Base-by-base conservation (phyloP, 1,140 invertebrate species). In the Heliconius melpomene region DNA sequence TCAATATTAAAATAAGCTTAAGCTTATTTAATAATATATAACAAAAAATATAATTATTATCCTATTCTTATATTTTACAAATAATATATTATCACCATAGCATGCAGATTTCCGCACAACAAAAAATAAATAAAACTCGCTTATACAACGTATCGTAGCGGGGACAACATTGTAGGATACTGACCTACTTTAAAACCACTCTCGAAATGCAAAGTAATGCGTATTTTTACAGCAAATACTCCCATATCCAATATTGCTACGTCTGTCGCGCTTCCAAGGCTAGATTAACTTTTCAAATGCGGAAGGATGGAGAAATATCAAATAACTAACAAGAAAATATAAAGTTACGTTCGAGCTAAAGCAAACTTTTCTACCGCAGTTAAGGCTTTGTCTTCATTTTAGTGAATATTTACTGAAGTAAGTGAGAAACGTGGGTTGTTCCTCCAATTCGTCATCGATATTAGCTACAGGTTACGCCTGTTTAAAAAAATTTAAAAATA, bases 121-220 rank as follows among this genome's bases (percentile, higher is more conserved):
- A 66, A 66, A 3, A 36, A 66, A 66, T 66, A 66, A 26, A 29
- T 66, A 23, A 60, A 60, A 66, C 60, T 29, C 26, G 23, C 60
- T 29, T 66, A 66, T 66, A 29, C 60, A 66, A 29, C 60, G 13
- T 16, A 29, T 16, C 11, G 60, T 66, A 11, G 60, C 26, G 83
- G 86, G 85, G 79, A 84, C 73, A 81, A 81, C 80, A 77, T 54
- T 70, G 75, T 77, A 77, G 57, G 11, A 79, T 60, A 71, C 74
- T 82, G 86, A 86, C 85, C 86, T 86, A 90, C 89, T 90, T 91
- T 86, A 89, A 52, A 88, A 89, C 89, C 87, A 87, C 76, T 80
- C 82, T 83, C 81, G 72, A 76, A 87, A 82, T 75, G 77, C 81
- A 83, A 78, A 83, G 79, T 81, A 78, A 83, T 80, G 75, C 81